A percentile compares a stretch with the other conserved stretches of the same genome.
Conservation (phyloP, 1,140 invertebrate species). For the Prorops nasuta region DNA sequence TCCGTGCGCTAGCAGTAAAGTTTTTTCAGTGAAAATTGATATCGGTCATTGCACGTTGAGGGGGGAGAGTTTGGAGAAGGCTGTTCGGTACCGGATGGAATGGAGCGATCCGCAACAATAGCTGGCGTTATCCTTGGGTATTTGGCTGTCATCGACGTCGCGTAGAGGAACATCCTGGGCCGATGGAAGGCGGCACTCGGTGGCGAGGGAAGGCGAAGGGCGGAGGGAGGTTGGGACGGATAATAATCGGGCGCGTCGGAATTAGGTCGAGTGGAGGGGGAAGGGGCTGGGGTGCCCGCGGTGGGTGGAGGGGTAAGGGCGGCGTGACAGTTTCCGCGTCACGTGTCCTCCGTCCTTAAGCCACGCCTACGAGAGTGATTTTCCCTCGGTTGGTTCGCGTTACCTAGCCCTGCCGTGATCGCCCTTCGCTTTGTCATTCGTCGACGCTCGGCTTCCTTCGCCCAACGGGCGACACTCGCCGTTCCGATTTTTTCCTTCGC, state of each 20-base stretch:
- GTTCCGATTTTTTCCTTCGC: too few relatives aligned
- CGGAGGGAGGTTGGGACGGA: conserved; percentile 14
- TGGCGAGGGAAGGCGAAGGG: conserved; percentile 12
- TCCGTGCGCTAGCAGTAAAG: too few relatives aligned
- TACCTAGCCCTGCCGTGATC: conserved; percentile 2
- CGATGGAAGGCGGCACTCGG: conserved; percentile 15
- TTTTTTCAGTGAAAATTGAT: too few relatives aligned
- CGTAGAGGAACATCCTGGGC: too few relatives aligned
- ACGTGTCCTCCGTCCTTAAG: conserved; percentile 53
- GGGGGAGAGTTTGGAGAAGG: too few relatives aligned
- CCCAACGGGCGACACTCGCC: too few relatives aligned
- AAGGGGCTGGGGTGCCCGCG: too few relatives aligned
- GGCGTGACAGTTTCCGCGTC: conserved; percentile 57
- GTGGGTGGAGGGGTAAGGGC: conserved; percentile 43
- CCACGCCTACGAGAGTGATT: conserved; percentile 49
- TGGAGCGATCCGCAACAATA: too few relatives aligned
- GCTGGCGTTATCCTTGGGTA: too few relatives aligned
- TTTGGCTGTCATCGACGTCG: too few relatives aligned
- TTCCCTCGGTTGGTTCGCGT: conserved; percentile 26
- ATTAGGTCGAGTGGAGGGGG: conserved; percentile 27
- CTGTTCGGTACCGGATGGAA: too few relatives aligned
- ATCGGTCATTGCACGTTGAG: too few relatives aligned
- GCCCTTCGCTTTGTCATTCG: conserved; percentile 20
- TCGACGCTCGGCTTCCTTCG: neutral
- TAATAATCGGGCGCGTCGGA: conserved; percentile 21